Base-by-base conservation (phyloP, 2,888 invertebrate species). In the Noctua comes region DNA sequence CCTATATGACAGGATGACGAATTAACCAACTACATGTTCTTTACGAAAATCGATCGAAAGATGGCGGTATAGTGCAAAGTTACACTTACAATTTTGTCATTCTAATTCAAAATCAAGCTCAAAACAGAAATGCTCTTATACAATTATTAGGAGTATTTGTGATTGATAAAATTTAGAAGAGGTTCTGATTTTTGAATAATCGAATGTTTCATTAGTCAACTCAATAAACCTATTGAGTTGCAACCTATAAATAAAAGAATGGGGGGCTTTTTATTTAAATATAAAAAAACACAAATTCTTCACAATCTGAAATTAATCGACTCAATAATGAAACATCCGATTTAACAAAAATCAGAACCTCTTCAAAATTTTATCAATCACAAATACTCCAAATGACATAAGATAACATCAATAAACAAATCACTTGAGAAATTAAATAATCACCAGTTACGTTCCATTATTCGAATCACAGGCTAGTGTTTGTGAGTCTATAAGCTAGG, bases 321-420 rank as follows among this genome's bases (percentile, higher is more conserved):
- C 4, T 51, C 40, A 43, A 0, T 36, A 51, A 64, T 36, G 5
- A 51, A n/a, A 71, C n/a, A 73, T 65, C 70, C 21, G 16, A 76
- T 68, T 77, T 73, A 77, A 65, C 76, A 46, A 77, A 73, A 83
- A 84, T 48, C 65, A 6, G 36, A 81, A 69, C 24, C 31, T 7
- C 46, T 59, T 69, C 65, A 68, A 77, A 54, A 73, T 46, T 51
- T 73, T 76, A 84, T 69, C 79, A 83, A 43, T 73, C 40, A 31
- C 57, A 76, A 68, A 75, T 80, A 84, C 79, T 78, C 68, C 77
- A 76, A 82, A 79, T 74, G 76, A 80, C 73, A 40, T 72, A 73
- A 70, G 87, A 88, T 88, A 87, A 84, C 76, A 82, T 68, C 73
- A 31, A 78, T 69, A 86, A 87, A 88, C 83, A 86, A 88, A 89